Base-by-base conservation (phyloP, 2,888 invertebrate species). In the Trachelus troglodyta region DNA sequence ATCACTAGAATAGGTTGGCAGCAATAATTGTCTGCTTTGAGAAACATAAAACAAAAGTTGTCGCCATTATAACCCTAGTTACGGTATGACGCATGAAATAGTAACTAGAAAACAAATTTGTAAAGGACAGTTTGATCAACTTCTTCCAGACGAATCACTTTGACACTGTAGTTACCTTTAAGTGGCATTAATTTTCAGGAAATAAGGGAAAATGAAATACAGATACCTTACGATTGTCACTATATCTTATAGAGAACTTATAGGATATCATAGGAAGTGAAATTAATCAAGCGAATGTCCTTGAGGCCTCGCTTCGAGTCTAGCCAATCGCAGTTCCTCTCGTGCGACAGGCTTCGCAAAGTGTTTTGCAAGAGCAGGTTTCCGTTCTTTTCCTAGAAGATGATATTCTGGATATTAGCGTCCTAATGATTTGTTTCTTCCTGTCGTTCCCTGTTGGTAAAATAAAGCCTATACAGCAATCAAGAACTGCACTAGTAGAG, bases 271-370 rank as follows among this genome's bases (percentile, higher is more conserved):
- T 77, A 84, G 83, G 87, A 85, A 87, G 83, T 82, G 76, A 79
- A 87, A 84, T 86, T 86, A 85, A 79, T 86, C 83, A 81, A 85
- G 88, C 85, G 88, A 83, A 87, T 87, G 84, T 89, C 89, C 89
- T 79, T 84, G 75, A 75, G 80, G 74, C 79, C 77, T 81, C 75
- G 33, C 12, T 34, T 74, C 69, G 76, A 82, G 77, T 76, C 80
- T 84, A 85, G 79, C 81, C 85, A 84, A 73, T 85, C 86, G 86
- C 77, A 88, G 87, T 88, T 88, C 88, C 88, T 87, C 81, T 80
- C 79, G 77, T 77, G 79, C 79, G 80, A 76, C 75, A 80, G 83
- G 83, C 82, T 83, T 83, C 83, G 78, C 74, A 69, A 77, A 77
- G 74, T 75, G 34, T 69, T 77, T 77, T 69, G 34, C 73, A 76